Evolutionary conservation across 2,113 vertebrate species (phyloP).

Genomic region (Ellobius talpinus): DNA sequence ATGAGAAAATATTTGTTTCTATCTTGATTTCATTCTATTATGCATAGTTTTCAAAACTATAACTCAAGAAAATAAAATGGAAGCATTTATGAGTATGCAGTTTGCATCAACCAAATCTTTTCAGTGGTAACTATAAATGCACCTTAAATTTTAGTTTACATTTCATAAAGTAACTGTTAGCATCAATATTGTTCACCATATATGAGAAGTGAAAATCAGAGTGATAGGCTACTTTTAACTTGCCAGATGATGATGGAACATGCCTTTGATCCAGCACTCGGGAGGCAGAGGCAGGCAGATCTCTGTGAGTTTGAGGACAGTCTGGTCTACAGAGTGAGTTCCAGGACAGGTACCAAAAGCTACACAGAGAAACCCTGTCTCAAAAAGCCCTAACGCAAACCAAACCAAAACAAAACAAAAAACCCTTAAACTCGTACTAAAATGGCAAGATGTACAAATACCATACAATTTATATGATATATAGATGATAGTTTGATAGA

Average conservation of each 20-base stretch:
- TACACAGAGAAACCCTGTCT: too few relatives aligned
- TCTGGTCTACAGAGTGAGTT: too few relatives aligned
- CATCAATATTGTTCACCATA: background rate
- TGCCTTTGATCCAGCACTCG: too few relatives aligned
- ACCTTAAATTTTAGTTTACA: constrained; percentile 35
- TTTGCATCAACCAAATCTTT: background rate
- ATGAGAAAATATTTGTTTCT: background rate
- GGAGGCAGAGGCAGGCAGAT: too few relatives aligned
- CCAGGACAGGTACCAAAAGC: too few relatives aligned
- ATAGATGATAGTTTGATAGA: background rate
- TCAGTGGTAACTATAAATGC: background rate
- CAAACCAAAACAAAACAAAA: too few relatives aligned
- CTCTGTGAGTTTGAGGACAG: too few relatives aligned
- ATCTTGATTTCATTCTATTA: background rate
- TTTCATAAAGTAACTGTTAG: background rate
- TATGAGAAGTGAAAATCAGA: background rate
- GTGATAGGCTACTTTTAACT: background rate
- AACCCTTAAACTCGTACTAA: background rate
- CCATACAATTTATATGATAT: background rate
- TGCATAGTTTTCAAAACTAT: background rate
- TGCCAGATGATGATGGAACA: too few relatives aligned
- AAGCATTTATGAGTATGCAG: background rate
- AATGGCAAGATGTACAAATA: background rate
- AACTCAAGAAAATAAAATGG: background rate
- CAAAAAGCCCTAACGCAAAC: too few relatives aligned